phyloP scores from a whole-genome alignment of 2,888 invertebrate species.

The Onchidella celtica region DNA sequence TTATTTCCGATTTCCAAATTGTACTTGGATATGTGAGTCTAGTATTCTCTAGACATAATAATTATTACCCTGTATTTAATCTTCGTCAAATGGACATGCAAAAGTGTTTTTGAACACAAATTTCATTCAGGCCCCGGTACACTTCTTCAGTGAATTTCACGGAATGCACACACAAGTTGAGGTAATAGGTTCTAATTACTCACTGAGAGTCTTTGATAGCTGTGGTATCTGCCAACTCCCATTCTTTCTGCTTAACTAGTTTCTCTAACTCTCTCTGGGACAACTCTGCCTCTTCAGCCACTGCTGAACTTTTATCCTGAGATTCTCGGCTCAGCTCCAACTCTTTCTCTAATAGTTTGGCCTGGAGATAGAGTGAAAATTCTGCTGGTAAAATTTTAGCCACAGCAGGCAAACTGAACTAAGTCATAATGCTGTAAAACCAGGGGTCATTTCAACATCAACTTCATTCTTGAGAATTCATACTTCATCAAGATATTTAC shows the following conservation, averaged over 20 bases:
- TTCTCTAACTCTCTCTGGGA: conserved; percentile 72
- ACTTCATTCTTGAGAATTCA: background rate
- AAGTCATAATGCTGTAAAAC: background rate
- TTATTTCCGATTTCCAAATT: too few relatives aligned
- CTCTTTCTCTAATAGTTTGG: conserved; percentile 75
- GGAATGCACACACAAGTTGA: too few relatives aligned
- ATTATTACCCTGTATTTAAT: too few relatives aligned
- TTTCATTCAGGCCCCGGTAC: too few relatives aligned
- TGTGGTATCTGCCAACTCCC: conserved; percentile 74
- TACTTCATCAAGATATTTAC: too few relatives aligned
- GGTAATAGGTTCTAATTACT: conserved; percentile 3
- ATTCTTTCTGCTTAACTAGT: conserved; percentile 75
- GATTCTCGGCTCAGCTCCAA: conserved; percentile 67
- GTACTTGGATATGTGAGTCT: too few relatives aligned
- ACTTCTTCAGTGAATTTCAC: too few relatives aligned
- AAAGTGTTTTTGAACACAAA: too few relatives aligned
- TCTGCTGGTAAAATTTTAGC: background rate
- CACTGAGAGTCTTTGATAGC: conserved; percentile 77
- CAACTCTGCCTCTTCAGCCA: conserved; percentile 64
- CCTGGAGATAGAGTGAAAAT: conserved; percentile 59
- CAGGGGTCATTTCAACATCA: background rate
- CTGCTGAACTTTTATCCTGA: conserved; percentile 63
- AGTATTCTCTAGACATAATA: too few relatives aligned
- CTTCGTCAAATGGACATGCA: too few relatives aligned
- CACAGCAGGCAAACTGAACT: background rate